Base-by-base conservation (phyloP, 2,797 vertebrate species). In the Galago senegalensis region DNA sequence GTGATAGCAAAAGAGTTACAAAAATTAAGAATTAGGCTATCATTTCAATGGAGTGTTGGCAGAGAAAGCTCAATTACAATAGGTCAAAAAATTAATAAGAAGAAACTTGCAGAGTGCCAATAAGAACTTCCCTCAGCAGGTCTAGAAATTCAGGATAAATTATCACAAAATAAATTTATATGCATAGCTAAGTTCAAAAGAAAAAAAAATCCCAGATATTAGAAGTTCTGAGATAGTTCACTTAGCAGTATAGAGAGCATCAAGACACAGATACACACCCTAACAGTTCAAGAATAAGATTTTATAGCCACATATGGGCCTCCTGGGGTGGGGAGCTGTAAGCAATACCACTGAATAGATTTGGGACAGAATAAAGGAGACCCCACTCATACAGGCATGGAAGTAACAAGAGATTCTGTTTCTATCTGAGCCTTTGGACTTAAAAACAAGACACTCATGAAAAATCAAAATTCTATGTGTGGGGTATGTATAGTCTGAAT, bases 1-100 rank as follows among this genome's bases (percentile, higher is more conserved):
- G 53, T 27, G 14, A 93, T 46, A 63, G n/a, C 14, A 69, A 81
- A 80, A 25, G 81, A 63, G 20, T 87, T 65, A 72, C 20, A 49
- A 11, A 87, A 93, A 72, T 72, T 87, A 93, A 72, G 53, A 80
- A 80, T 23, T 80, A 56, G n/a, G 27, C 87, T 80, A 40, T 81
- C 16, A 61, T 72, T 63, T 86, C 53, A 6, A 3, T 70, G 34
- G 29, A 69, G 7, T 77, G 23, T 18, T 79, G 53, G 31, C 40
- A 87, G 63, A 79, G 49, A 63, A 93, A 79, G 9, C 37, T 31
- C 21, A 70, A 37, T 93, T 60, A 17, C 49, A 67, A 70, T 21
- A 80, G 37, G 63, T 86, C 63, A 87, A 87, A 60, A 11, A 93
- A 70, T 37, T 25, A 79, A 46, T 79, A 46, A 5, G 37, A 37